Evolutionary conservation across 2,113 vertebrate genomes (phyloP).

Genomic region (Circaetus gallicus): DNA sequence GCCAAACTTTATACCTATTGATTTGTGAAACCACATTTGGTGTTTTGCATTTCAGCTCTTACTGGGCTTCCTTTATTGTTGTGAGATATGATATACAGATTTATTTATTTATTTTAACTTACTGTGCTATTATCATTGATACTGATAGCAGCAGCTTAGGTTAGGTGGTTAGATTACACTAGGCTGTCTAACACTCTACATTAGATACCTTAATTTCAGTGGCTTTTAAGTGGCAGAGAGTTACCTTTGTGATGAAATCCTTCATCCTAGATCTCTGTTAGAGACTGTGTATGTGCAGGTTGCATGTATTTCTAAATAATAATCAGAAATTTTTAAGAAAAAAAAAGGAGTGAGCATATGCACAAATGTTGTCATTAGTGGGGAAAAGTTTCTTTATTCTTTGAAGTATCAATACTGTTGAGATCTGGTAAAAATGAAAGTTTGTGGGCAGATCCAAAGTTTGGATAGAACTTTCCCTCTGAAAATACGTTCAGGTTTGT

Average conservation of each 20-base stretch:
- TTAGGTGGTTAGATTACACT: neutral
- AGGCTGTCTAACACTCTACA: neutral
- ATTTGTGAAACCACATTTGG: constrained; percentile 1
- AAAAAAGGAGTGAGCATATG: neutral
- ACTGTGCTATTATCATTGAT: neutral
- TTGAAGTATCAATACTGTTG: neutral
- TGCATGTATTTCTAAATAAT: neutral
- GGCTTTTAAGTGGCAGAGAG: neutral
- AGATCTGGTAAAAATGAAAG: neutral
- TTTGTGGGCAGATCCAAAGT: neutral
- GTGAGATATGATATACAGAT: neutral
- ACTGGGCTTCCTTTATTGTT: neutral
- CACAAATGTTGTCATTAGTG: neutral
- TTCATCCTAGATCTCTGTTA: neutral
- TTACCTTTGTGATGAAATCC: neutral
- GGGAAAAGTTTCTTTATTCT: neutral
- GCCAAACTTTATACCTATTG: constrained; percentile 20
- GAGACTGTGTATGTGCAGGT: neutral
- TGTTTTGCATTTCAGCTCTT: constrained; percentile 20
- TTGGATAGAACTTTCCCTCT: neutral
- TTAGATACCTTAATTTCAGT: neutral
- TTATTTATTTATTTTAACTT: neutral
- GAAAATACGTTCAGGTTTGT: neutral
- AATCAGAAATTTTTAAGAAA: neutral
- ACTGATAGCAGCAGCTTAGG: neutral